Base-by-base conservation (phyloP, 2,113 vertebrate species). In the Vidua macroura region DNA sequence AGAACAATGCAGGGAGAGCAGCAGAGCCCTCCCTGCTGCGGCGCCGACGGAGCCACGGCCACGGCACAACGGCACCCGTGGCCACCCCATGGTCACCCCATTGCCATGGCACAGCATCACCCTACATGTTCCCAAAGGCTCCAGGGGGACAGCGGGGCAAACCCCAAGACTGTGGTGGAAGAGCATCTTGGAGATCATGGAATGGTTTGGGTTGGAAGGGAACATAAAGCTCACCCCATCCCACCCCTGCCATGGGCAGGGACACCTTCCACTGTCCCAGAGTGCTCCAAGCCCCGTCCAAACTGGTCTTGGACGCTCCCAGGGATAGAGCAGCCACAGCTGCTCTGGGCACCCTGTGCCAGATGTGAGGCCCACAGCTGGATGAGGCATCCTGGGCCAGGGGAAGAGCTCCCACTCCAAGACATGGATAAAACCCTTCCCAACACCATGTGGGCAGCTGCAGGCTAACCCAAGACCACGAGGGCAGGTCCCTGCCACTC, bases 11-110 rank as follows among this genome's bases (percentile, higher is more conserved):
- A 82, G 82, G 60, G 41, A 90, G 70, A 76, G 78, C 8, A 0
- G 95, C 92, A 92, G 44, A 76, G 93, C 85, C 87, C 81, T 55
- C 81, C 84, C 81, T 0, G 16, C 84, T 74, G 92, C 18, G 2
- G 67, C 12, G 7, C 55, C 35, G 18, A 7, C 10, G 0, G 79
- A 18, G 41, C 73, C 83, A 28, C 1, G 0, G 85, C 51, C 56
- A 13, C 1, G 0, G 19, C 49, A 24, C 35, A 2, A 9, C 2
- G 2, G 63, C 62, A 28, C 35, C 43, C 4, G 2, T 2, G 6
- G 48, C 14, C 62, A 46, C 46, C 51, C 41, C 41, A 31, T 9
- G 6, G n/a, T 16, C 70, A 75, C 72, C 33, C 59, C 35, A 49
- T 0, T 11, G 39, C 15, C 39, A 35, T 11, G 22, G 41, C 39